Percentiles rank a stretch among this genome's conserved stretches.
These are phyloP conservation scores for Zaprionus lineosus DNA, from an alignment of 2,888 invertebrate genomes.

Conservation along the genomic window DNA sequence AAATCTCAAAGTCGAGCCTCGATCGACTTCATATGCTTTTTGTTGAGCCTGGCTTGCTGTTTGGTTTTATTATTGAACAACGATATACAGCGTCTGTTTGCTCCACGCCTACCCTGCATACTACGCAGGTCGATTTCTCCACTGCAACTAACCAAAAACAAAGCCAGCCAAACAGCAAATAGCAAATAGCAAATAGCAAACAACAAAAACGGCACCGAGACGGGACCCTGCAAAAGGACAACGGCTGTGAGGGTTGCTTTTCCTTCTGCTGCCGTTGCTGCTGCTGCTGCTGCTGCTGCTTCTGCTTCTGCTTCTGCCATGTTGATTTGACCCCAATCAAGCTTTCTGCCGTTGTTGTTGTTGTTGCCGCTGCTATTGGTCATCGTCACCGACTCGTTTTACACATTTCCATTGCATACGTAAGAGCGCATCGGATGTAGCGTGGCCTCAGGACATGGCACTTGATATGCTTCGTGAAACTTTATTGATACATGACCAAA, in stretches of 20 bases:
- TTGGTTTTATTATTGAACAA: slow-evolving; percentile 54
- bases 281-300: slow-evolving; percentile 24
- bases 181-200: slow-evolving; percentile 14
- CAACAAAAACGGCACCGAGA: slow-evolving; percentile 22
- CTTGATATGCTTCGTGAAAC: slow-evolving; percentile 57
- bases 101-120: not conserved
- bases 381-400: slow-evolving; percentile 40
- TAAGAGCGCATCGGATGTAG: slow-evolving; percentile 15
- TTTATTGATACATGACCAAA: slow-evolving; percentile 45
- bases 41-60: slow-evolving; percentile 6
- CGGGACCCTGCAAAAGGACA: slow-evolving; percentile 8
- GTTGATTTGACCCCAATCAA: slow-evolving; percentile 68
- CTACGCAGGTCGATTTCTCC: slow-evolving; percentile 2
- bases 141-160: slow-evolving; percentile 14
- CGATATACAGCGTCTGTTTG: slow-evolving; percentile 25
- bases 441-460: slow-evolving; percentile 37
- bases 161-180: slow-evolving; percentile 10
- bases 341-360: slow-evolving; percentile 41
- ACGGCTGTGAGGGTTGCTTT: slow-evolving; percentile 15
- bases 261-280: no score
- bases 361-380: slow-evolving; percentile 44
- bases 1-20: not conserved
- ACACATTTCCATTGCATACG: slow-evolving; percentile 53
- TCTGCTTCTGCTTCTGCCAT: slow-evolving; percentile 36
- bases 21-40: not conserved